Base-by-base conservation (phyloP, 2,888 invertebrate genomes). In the Aspidiotus destructor region DNA sequence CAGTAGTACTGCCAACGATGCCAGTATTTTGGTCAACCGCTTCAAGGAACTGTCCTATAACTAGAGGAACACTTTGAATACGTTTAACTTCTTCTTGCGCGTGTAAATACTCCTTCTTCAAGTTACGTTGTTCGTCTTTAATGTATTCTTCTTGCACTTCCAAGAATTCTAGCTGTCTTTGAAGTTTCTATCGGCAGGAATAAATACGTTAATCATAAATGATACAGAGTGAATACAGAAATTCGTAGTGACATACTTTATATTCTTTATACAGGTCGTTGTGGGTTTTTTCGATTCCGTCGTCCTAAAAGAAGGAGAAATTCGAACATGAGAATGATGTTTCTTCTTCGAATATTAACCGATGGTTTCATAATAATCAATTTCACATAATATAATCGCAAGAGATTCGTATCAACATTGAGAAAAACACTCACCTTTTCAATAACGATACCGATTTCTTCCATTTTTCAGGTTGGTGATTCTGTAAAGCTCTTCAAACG, bases 91-190 rank as follows among this genome's bases (percentile, higher is more conserved):
- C 92, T 76, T 92, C 92, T 76, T 99, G 98, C 0, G 99, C 99
- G 79, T 99, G 99, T 2, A 99, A 82, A 78, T 98, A 96, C 78
- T 99, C 99, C 75, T 99, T 99, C 77, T 98, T 98, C 68, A 99
- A 80, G 79, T 99, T 99, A 69, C 97, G 86, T 77, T 97, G 98
- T 80, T 99, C 99, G 83, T 98, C 96, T 79, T 99, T 99, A 68
- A 99, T 97, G 77, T 99, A 99, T 75, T 98, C 97, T 77, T 99
- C 99, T 81, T 99, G 98, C 0, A 99, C 98, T 78, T 96, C 93
- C 10, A 99, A 81, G 78, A 98, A 99, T 78, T 99, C 98, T 40
- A 99, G 79, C 81, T 96, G 94, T 72, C 92, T 87, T 80, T 96
- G 95, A 16, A 99, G 81, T 85, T 96, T 97, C 90, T 94, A 76